phyloP scores from a whole-genome alignment of 2,797 vertebrate genomes.

The Platyrinchus mystaceus region DNA sequence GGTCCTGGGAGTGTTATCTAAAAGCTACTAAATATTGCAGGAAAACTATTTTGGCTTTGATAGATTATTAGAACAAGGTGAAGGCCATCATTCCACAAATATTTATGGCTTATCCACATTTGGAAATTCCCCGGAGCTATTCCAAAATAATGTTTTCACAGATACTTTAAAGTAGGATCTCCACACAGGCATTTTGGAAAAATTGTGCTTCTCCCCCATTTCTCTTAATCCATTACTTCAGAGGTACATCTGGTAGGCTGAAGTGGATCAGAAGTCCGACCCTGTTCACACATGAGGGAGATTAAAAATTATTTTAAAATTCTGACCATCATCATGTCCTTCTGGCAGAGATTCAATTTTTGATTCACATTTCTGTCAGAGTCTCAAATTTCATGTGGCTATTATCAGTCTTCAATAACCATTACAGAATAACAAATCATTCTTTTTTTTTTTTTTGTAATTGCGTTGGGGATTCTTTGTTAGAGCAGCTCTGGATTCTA shows the following conservation, averaged over 20 bases:
- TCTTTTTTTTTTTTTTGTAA: neutral
- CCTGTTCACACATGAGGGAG: neutral
- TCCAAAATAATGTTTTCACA: neutral
- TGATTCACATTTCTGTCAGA: neutral
- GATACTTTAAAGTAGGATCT: neutral
- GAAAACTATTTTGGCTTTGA: neutral
- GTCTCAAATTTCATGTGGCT: neutral
- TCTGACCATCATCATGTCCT: neutral
- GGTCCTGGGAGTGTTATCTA: neutral
- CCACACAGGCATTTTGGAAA: rapidly evolving
- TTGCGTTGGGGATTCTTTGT: neutral
- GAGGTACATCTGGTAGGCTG: neutral
- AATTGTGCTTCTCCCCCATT: neutral
- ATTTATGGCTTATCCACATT: neutral
- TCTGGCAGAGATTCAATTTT: neutral
- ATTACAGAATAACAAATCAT: neutral
- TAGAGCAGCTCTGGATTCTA: neutral
- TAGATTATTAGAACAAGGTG: neutral
- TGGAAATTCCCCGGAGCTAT: neutral
- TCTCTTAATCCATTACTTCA: neutral
- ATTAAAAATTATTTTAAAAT: neutral
- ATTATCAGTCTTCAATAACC: neutral
- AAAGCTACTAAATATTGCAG: neutral
- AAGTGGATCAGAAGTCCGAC: neutral
- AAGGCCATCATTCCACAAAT: neutral